Conservation (phyloP, 2,113 vertebrate species). For the Chascanopsetta lugubris region DNA sequence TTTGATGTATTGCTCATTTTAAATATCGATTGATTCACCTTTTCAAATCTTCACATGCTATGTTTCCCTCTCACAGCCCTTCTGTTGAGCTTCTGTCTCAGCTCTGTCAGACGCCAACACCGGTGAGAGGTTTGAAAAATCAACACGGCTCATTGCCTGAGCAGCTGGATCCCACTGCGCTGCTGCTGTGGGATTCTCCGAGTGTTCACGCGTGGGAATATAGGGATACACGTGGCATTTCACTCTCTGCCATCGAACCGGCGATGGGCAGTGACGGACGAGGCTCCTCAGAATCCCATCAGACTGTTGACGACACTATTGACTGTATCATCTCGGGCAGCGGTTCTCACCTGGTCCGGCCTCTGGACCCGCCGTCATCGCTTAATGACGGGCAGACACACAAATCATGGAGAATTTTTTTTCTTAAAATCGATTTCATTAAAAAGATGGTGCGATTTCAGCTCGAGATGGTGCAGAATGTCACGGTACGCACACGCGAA, state of each 20-base stretch:
- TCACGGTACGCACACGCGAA: too few relatives aligned
- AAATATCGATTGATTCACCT: background rate
- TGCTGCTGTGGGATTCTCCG: constrained; percentile 35
- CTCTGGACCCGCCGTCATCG: too few relatives aligned
- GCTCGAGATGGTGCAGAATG: too few relatives aligned
- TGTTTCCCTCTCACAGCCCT: background rate
- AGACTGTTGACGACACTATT: constrained; percentile 57
- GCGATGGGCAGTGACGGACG: constrained; percentile 64
- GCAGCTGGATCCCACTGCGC: background rate
- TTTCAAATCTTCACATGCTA: background rate
- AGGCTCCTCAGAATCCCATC: constrained; percentile 61
- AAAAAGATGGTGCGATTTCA: too few relatives aligned
- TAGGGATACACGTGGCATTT: constrained; percentile 45
- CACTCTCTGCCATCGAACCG: constrained; percentile 50
- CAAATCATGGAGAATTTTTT: too few relatives aligned
- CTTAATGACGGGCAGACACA: too few relatives aligned
- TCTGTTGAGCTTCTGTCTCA: background rate
- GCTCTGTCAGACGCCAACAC: background rate
- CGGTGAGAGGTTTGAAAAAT: background rate
- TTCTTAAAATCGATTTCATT: too few relatives aligned
- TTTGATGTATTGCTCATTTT: background rate
- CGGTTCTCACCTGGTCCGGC: too few relatives aligned
- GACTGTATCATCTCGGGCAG: constrained; percentile 56
- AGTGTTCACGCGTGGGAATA: constrained; percentile 45
- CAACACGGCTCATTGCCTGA: constrained; percentile 18